Evolutionary conservation across 1,140 invertebrate genomes (phyloP).

Genomic region (Odontomachus brunneus): DNA sequence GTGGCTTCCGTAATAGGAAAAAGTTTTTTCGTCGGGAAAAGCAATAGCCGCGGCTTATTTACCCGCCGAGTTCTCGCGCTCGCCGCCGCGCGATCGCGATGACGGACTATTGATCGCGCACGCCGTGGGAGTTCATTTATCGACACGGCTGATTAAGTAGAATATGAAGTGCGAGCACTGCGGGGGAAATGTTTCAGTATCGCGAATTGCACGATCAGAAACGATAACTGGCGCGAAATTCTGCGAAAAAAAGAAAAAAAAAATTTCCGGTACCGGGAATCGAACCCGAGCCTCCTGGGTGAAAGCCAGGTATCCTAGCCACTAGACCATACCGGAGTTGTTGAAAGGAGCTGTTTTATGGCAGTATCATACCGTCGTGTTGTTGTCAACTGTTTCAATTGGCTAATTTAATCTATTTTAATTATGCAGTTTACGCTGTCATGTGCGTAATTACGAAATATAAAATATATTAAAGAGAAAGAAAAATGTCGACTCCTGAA

Average conservation of each 20-base stretch:
- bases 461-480: background rate
- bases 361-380: background rate
- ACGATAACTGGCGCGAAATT: background rate
- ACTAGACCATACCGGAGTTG: conserved; percentile 86
- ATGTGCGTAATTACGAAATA: background rate
- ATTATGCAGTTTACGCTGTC: background rate
- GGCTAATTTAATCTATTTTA: background rate
- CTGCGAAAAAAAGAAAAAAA: conserved; percentile 32
- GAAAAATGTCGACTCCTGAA: background rate
- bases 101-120: conserved; percentile 9
- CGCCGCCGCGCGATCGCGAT: background rate
- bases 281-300: conserved; percentile 87
- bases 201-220: background rate
- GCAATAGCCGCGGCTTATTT: conserved; percentile 40
- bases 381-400: background rate
- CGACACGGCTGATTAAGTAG: background rate
- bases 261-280: conserved; percentile 92
- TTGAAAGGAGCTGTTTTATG: background rate
- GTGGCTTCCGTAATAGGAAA: conserved; percentile 58
- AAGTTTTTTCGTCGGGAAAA: conserved; percentile 59
- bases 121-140: background rate
- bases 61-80: no score
- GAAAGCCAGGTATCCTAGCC: conserved; percentile 94
- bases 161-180: background rate
- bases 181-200: background rate